A percentile compares a stretch with the other conserved stretches of the same genome.
These are phyloP conservation scores for Acholoe squamosa DNA, from an alignment of 2,888 invertebrate genomes.

Conservation along the genomic window DNA sequence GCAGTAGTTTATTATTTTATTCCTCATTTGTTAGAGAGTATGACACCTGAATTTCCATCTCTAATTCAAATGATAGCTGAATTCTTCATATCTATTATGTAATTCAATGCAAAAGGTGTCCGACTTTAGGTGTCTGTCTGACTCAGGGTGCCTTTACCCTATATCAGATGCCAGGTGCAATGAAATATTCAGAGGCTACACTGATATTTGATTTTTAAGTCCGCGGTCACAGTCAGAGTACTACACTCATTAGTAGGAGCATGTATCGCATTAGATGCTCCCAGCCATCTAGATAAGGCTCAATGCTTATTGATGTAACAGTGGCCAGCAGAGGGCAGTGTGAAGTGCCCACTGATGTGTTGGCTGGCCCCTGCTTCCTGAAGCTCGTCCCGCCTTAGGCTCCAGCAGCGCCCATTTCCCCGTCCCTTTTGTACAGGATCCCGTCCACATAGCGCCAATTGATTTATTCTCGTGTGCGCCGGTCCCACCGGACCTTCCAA, in stretches of 20 bases:
- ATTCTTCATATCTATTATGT: no score
- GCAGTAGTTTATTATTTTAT: no score
- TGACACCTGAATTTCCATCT: no score
- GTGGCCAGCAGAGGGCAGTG: neutral
- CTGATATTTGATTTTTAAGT: no score
- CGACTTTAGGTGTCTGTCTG: no score
- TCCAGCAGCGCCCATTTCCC: neutral
- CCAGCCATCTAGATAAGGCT: neutral
- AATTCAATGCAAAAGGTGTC: no score
- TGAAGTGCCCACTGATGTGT: neutral
- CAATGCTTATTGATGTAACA: neutral
- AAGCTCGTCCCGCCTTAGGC: neutral
- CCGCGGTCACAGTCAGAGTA: neutral
- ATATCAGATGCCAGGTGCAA: no score
- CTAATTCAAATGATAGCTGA: no score
- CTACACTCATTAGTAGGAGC: neutral
- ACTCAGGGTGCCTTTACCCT: no score
- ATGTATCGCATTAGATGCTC: neutral
- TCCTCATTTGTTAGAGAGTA: no score
- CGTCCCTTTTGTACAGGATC: neutral
- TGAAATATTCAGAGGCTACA: no score
- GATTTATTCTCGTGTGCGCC: neutral
- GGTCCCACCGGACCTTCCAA: neutral
- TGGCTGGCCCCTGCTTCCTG: conserved; percentile 3
- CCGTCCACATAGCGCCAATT: neutral